phyloP scores from a whole-genome alignment of 2,113 vertebrate species.

The Pseudorasbora parva region DNA sequence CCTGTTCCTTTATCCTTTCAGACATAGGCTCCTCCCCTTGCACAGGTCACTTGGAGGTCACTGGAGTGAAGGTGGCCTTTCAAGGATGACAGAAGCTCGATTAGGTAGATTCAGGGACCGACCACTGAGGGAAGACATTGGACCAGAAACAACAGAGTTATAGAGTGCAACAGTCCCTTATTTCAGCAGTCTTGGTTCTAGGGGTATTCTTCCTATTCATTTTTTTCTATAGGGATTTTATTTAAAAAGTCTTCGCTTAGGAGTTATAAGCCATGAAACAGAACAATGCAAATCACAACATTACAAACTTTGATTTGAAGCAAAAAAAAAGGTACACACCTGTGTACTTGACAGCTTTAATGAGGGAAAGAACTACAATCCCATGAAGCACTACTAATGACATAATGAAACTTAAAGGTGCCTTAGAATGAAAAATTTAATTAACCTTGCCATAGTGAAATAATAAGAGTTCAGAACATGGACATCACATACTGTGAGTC shows the following conservation, averaged over 20 bases:
- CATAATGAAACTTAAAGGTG: background rate
- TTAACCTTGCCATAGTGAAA: no score
- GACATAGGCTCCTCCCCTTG: slow-evolving; percentile 73
- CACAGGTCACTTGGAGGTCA: slow-evolving; percentile 47
- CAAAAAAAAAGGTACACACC: background rate
- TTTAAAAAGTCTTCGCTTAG: background rate
- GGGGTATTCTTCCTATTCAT: background rate
- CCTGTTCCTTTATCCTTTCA: slow-evolving; percentile 83
- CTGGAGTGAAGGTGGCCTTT: slow-evolving; percentile 51
- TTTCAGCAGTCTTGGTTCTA: background rate
- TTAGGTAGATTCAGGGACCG: slow-evolving; percentile 65
- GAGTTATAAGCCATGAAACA: background rate
- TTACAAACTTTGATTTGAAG: background rate
- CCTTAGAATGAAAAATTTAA: no score
- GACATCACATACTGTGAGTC: no score
- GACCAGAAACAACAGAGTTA: slow-evolving; percentile 68
- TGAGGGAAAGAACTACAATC: background rate
- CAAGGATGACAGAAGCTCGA: slow-evolving; percentile 47
- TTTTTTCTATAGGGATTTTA: background rate
- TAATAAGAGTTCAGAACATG: no score
- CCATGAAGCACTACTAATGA: background rate
- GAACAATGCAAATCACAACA: background rate
- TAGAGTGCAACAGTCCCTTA: slow-evolving; percentile 14
- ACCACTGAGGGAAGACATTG: slow-evolving; percentile 61
- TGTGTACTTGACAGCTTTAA: background rate